These are phyloP conservation scores for Euzetes globulus DNA, from an alignment of 2,888 invertebrate genomes.

Conservation along the genomic window DNA sequence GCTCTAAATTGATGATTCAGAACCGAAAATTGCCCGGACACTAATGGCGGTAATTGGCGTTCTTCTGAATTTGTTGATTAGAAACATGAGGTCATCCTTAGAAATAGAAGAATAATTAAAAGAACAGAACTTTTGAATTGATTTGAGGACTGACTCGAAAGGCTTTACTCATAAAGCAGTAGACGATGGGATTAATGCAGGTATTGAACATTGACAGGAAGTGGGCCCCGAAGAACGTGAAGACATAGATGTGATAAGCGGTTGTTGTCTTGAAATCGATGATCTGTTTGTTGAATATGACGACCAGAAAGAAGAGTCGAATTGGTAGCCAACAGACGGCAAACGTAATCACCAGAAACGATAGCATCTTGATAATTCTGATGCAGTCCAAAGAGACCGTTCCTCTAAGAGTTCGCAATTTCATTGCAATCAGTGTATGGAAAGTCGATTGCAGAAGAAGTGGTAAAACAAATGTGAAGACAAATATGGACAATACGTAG, in stretches of 20 bases:
- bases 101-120: too few relatives aligned
- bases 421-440: neutral
- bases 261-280: neutral
- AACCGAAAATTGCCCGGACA: too few relatives aligned
- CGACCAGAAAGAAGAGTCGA: neutral
- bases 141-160: conserved; percentile 4
- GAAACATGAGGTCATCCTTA: too few relatives aligned
- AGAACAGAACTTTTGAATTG: too few relatives aligned
- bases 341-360: neutral
- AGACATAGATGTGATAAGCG: neutral
- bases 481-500: neutral
- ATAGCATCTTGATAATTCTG: neutral
- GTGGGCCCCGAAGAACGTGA: neutral
- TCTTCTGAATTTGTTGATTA: too few relatives aligned
- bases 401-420: neutral
- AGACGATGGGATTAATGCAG: neutral
- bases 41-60: too few relatives aligned
- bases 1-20: too few relatives aligned
- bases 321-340: neutral
- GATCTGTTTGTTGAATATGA: neutral
- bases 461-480: neutral
- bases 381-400: neutral
- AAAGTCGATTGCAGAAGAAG: neutral
- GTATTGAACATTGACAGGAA: neutral
- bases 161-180: neutral